Percentiles rank a stretch among this genome's conserved stretches.
These are phyloP conservation scores for Holotrichia oblita DNA, from an alignment of 1,140 invertebrate species.

Conservation along the genomic window DNA sequence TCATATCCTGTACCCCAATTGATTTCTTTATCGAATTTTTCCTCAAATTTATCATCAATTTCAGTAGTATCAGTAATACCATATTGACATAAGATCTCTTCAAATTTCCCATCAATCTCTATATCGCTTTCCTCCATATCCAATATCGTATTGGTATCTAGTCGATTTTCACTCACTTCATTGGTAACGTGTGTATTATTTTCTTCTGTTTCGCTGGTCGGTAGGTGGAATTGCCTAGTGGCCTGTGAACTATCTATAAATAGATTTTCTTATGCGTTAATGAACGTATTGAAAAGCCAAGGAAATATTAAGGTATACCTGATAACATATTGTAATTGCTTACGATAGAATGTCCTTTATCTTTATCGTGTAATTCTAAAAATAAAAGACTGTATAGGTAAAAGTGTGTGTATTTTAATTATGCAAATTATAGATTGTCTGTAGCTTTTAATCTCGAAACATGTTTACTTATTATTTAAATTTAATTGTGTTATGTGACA, in stretches of 20 bases:
- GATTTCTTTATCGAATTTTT: not conserved
- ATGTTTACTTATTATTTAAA: too few species aligned
- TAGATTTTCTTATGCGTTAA: constrained; percentile 29
- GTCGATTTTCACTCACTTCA: too few species aligned
- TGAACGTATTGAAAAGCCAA: not conserved
- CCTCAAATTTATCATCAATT: not conserved
- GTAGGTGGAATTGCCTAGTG: not conserved
- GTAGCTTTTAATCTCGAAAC: not conserved
- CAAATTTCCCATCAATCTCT: not conserved
- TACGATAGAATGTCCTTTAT: not conserved
- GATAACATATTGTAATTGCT: not conserved
- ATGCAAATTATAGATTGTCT: not conserved
- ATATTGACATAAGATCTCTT: not conserved
- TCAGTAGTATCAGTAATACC: not conserved
- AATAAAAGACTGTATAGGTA: constrained; percentile 9
- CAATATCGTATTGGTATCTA: too few species aligned
- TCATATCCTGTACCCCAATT: too few species aligned
- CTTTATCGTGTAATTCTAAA: constrained; percentile 20
- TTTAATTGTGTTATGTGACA: too few species aligned
- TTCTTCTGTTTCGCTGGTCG: too few species aligned
- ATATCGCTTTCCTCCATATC: not conserved
- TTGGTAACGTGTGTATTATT: too few species aligned
- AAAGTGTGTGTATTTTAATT: not conserved
- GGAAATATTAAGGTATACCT: not conserved
- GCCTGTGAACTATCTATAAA: constrained; percentile 8